Conservation (phyloP, 2,888 invertebrate species). For the Andrena fulva region DNA sequence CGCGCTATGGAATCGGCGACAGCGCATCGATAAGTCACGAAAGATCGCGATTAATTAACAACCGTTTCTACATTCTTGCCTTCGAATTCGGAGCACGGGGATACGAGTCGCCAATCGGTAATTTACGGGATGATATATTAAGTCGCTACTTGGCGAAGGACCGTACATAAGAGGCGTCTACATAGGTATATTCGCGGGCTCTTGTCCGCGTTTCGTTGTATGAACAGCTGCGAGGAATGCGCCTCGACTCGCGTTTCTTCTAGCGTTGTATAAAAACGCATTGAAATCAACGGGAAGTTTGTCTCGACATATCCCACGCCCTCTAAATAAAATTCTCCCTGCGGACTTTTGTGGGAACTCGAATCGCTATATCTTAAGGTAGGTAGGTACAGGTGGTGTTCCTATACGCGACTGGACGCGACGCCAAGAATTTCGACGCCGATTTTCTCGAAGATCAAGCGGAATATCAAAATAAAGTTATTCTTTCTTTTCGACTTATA, state of each 20-base stretch:
- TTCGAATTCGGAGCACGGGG: neutral
- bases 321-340: neutral
- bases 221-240: slow-evolving; percentile 71
- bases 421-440: no score
- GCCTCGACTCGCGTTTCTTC: slow-evolving; percentile 29
- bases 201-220: slow-evolving; percentile 56
- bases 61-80: no score
- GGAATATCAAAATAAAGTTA: no score
- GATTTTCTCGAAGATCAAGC: no score
- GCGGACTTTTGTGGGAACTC: neutral
- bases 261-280: slow-evolving; percentile 15
- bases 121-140: slow-evolving; percentile 59
- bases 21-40: neutral
- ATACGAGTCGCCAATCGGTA: slow-evolving; percentile 40
- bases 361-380: neutral
- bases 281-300: slow-evolving; percentile 51
- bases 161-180: slow-evolving; percentile 52
- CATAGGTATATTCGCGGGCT: slow-evolving; percentile 32
- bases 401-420: no score
- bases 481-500: no score
- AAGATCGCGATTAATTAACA: no score
- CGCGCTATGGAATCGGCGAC: neutral
- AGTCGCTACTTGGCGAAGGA: slow-evolving; percentile 44
- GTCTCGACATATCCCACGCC: neutral
- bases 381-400: no score